phyloP scores from a whole-genome alignment of 2,797 vertebrate species.

The Cyprinella venusta region DNA sequence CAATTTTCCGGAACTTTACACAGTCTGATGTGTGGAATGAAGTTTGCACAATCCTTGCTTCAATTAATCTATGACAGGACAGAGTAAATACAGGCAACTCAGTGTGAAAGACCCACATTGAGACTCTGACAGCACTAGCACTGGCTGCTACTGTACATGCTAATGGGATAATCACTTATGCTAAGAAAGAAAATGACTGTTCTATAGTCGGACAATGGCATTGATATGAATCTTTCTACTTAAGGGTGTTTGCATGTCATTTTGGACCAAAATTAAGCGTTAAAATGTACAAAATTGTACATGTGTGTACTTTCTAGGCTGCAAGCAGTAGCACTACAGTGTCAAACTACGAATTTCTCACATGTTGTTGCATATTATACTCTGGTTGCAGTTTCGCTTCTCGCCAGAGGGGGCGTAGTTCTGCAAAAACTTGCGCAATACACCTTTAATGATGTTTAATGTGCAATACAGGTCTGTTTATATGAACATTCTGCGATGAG shows the following conservation, averaged over 20 bases:
- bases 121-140: constrained; percentile 5
- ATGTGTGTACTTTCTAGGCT: background rate
- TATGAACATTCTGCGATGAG: background rate
- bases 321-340: background rate
- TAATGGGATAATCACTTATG: constrained; percentile 2
- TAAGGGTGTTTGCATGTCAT: background rate
- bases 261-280: too few relatives aligned
- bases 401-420: too few relatives aligned
- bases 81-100: constrained; percentile 16
- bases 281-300: background rate
- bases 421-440: too few relatives aligned
- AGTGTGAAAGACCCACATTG: constrained; percentile 15
- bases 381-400: too few relatives aligned
- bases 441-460: background rate
- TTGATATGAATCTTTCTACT: background rate
- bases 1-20: background rate
- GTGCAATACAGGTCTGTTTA: background rate
- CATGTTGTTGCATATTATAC: background rate
- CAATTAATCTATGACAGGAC: constrained; percentile 25
- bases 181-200: constrained; percentile 15
- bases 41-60: constrained; percentile 23
- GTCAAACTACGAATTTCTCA: too few relatives aligned
- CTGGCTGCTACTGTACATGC: background rate
- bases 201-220: background rate
- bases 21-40: background rate